Evolutionary conservation across 2,113 vertebrate genomes (phyloP), one percentile per base, ranked within the genome.

Genomic region (Pycnonotus jocosus): DNA sequence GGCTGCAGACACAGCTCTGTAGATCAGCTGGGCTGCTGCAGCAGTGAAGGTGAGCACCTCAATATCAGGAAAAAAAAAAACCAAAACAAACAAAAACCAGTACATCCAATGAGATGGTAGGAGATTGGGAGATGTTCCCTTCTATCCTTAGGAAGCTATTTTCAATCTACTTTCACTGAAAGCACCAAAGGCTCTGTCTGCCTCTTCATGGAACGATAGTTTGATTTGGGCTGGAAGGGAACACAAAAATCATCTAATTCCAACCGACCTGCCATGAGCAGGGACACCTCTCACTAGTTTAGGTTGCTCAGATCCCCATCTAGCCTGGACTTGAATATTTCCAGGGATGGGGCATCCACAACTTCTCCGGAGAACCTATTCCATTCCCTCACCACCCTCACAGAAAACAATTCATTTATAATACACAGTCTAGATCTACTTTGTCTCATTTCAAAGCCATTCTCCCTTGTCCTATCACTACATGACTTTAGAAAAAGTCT

Each of bases 101-200:
- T 17, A 11, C 0, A 3, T 18, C 21, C 50, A n/a, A 0, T n/a
- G 23, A 53, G 17, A 24, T 25, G 0, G 0, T 10, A 19, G 28
- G 24, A 57, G 30, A 42, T 0, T 27, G 25, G 65, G 23, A 84
- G 66, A 81, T 62, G 13, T 53, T 64, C 28, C 17, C 20, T 11
- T n/a, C 5, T 20, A 23, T n/a, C 68, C 42, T 31, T n/a, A 25
- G 24, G n/a, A 65, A 83, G 22, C 7, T 81, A 7, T 58, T 81
- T 91, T 77, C 17, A 86, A 81, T 66, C 10, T 6, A 21, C 21
- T 77, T 73, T 65, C 61, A 61, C 28, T 25, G 28, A 71, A 90
- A 88, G 11, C 6, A 45, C 12, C 25, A 64, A 47, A 91, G 16
- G 7, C 9, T 78, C 33, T 50, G 11, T 53, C 42, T 84, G 18